These are phyloP conservation scores for Macrobrachium nipponense DNA, from an alignment of 1,140 invertebrate genomes.

Conservation along the genomic window DNA sequence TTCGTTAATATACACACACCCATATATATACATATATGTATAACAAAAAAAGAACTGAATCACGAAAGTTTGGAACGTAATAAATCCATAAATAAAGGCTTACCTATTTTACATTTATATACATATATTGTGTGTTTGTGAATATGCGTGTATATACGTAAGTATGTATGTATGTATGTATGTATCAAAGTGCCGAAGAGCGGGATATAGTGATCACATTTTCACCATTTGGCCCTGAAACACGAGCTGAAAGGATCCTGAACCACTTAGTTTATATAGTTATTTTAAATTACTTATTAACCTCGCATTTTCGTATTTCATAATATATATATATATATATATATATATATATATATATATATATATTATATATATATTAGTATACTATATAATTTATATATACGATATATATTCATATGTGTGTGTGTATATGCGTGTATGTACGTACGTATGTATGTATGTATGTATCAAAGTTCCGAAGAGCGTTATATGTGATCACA, in stretches of 20 bases:
- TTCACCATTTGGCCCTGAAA: conserved; percentile 1
- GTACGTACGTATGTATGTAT: background rate
- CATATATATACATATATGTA: background rate
- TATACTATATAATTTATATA: no score
- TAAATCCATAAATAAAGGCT: no score
- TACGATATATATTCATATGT: conserved; percentile 4
- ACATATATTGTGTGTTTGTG: conserved; percentile 41
- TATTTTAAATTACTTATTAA: no score
- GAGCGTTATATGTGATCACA: background rate
- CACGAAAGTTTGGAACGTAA: no score
- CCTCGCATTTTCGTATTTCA: background rate
- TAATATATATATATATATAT: background rate
- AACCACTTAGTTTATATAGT: no score
- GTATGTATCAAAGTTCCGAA: background rate
- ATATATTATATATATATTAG: background rate
- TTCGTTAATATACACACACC: no score
- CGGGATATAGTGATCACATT: conserved; percentile 8
- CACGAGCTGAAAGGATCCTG: no score
- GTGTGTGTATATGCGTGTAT: background rate
- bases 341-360: conserved; percentile 7
- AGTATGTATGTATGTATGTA: background rate
- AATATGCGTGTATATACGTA: conserved; percentile 14
- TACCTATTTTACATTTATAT: no score
- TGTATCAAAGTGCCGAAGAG: background rate
- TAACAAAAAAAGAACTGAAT: no score